Evolutionary conservation across 2,113 vertebrate genomes (phyloP).

Genomic region (Melanocharis versteri): DNA sequence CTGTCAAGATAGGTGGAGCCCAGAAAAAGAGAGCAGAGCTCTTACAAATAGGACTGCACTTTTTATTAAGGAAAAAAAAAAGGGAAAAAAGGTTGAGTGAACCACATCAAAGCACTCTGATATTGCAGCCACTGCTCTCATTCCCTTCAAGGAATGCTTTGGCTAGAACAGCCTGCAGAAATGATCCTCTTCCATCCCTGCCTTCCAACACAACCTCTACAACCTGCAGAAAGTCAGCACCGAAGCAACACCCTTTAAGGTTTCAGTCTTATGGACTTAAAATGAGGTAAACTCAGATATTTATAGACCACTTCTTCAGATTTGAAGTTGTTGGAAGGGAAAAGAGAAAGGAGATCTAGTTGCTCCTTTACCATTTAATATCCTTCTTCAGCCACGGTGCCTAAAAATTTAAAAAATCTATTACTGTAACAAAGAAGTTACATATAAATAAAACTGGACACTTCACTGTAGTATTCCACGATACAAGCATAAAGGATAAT

Average conservation of each 20-base stretch:
- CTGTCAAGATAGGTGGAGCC: background rate
- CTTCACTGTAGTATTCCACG: background rate
- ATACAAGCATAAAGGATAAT: background rate
- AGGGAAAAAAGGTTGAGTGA: fast-evolving
- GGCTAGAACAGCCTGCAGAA: background rate
- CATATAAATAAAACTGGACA: background rate
- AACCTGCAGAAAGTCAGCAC: background rate
- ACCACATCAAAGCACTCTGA: background rate
- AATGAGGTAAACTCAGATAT: background rate
- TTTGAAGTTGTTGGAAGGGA: background rate
- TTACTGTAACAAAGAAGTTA: background rate
- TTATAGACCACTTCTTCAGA: background rate
- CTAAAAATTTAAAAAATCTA: background rate
- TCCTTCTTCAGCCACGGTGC: background rate
- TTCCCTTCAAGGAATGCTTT: background rate
- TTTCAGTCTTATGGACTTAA: background rate
- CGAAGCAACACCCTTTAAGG: background rate
- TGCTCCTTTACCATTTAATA: background rate
- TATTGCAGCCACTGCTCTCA: background rate
- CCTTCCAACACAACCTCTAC: background rate
- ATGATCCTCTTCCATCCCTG: background rate
- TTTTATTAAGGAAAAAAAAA: background rate
- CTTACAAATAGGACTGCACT: background rate
- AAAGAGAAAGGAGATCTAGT: background rate
- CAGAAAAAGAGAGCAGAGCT: background rate